A percentile compares a stretch with the other conserved stretches of the same genome.
Evolutionary conservation across 2,888 invertebrate species (phyloP).

Genomic region (Melangyna quadrimaculata): DNA sequence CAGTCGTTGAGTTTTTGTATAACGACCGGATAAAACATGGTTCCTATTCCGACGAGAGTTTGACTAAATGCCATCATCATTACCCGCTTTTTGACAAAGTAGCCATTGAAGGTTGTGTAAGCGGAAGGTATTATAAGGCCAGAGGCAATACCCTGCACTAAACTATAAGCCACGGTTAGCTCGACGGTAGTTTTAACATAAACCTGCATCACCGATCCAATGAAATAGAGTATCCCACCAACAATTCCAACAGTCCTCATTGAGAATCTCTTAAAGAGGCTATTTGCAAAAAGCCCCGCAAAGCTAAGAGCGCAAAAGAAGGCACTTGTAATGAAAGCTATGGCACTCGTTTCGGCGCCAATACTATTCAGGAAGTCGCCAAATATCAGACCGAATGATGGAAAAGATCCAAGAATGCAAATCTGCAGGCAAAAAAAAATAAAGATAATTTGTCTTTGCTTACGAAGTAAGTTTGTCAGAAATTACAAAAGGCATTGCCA

Average conservation of each 20-base stretch:
- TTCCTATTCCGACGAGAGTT: conserved; percentile 85
- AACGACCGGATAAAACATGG: conserved; percentile 86
- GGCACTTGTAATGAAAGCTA: conserved; percentile 87
- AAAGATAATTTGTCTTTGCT: background rate
- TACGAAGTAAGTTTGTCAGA: background rate
- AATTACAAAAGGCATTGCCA: conserved; percentile 87
- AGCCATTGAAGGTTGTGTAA: conserved; percentile 88
- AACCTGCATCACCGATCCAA: conserved; percentile 84
- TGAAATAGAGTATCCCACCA: conserved; percentile 85
- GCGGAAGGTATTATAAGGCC: conserved; percentile 88
- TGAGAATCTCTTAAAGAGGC: conserved; percentile 85
- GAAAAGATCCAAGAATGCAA: conserved; percentile 85
- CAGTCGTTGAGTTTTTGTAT: conserved; percentile 84
- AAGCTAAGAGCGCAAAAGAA: conserved; percentile 83
- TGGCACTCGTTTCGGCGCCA: conserved; percentile 86
- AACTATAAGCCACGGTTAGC: conserved; percentile 85
- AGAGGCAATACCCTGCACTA: conserved; percentile 87
- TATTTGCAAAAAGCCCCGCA: conserved; percentile 86
- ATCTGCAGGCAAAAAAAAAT: conserved; percentile 81
- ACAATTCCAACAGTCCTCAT: conserved; percentile 86
- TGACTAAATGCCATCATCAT: conserved; percentile 89
- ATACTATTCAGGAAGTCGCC: conserved; percentile 85
- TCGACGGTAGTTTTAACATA: conserved; percentile 85
- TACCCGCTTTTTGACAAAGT: conserved; percentile 86
- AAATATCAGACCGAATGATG: conserved; percentile 87